Percentiles rank a stretch among this genome's conserved stretches.
Conservation (phyloP, 2,113 vertebrate species). For the Megaptera novaeangliae region DNA sequence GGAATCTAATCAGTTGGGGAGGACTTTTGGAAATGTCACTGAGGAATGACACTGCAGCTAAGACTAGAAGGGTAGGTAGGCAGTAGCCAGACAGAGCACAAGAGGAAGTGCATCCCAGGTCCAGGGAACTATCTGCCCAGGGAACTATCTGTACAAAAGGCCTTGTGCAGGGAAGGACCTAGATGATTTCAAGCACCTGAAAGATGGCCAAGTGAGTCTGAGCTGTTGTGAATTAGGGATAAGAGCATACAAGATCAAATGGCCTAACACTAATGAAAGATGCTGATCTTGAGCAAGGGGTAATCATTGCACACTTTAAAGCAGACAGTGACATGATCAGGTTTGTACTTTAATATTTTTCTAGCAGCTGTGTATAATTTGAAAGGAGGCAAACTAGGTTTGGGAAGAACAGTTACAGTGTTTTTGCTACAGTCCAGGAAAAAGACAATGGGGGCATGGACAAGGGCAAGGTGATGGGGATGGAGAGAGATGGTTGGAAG, state of each 20-base stretch:
- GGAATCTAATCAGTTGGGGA: conserved; percentile 48
- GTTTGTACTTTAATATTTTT: neutral
- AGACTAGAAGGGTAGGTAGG: neutral
- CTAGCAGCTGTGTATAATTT: neutral
- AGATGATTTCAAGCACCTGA: neutral
- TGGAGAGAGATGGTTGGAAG: neutral
- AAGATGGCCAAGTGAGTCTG: neutral
- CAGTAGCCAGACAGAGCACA: neutral
- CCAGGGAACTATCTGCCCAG: neutral
- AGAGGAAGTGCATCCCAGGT: neutral
- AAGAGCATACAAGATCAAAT: neutral
- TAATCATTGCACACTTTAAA: neutral
- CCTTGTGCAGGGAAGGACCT: neutral
- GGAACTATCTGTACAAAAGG: neutral
- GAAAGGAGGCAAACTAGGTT: neutral
- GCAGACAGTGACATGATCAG: neutral
- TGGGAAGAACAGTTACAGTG: neutral
- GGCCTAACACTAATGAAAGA: neutral
- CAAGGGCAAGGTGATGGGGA: neutral
- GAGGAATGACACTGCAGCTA: neutral
- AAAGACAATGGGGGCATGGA: neutral
- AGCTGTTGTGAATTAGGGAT: neutral
- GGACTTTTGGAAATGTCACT: conserved; percentile 15
- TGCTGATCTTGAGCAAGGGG: neutral
- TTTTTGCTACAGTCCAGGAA: neutral